phyloP scores from a whole-genome alignment of 2,888 invertebrate genomes.

The Hypolimnas misippus region DNA sequence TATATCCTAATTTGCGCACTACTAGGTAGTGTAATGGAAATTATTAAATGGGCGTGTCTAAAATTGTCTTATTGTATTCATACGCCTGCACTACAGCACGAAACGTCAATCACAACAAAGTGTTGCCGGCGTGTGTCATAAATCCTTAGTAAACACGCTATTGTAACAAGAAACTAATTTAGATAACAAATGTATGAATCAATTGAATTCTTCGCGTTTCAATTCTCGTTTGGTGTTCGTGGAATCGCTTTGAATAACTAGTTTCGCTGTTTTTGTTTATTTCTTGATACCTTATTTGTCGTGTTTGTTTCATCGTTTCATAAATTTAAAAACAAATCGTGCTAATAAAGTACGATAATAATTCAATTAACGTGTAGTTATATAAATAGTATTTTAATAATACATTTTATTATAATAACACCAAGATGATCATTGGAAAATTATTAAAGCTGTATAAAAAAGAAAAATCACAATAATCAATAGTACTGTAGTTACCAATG shows the following conservation, averaged over 20 bases:
- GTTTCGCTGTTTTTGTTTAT: neutral
- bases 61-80: slow-evolving; percentile 25
- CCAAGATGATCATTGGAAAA: too few relatives aligned
- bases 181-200: slow-evolving; percentile 39
- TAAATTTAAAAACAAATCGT: neutral
- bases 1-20: too few relatives aligned
- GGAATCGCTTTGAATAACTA: slow-evolving; percentile 9
- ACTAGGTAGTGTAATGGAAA: neutral
- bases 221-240: slow-evolving; percentile 1
- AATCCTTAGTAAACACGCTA: slow-evolving; percentile 37
- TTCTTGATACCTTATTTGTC: neutral
- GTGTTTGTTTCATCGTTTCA: neutral
- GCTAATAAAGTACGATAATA: neutral
- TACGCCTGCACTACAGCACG: slow-evolving; percentile 21
- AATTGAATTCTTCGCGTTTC: slow-evolving; percentile 26
- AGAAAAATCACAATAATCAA: too few relatives aligned
- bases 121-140: slow-evolving; percentile 32
- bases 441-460: too few relatives aligned
- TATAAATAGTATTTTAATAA: too few relatives aligned
- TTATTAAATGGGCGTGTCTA: slow-evolving; percentile 23
- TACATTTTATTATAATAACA: too few relatives aligned
- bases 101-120: slow-evolving; percentile 32
- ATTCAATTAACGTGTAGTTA: too few relatives aligned
- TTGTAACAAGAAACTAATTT: slow-evolving; percentile 39
- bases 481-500: neutral